phyloP scores from a whole-genome alignment of 2,888 invertebrate genomes.

The Neoscelio sp. region DNA sequence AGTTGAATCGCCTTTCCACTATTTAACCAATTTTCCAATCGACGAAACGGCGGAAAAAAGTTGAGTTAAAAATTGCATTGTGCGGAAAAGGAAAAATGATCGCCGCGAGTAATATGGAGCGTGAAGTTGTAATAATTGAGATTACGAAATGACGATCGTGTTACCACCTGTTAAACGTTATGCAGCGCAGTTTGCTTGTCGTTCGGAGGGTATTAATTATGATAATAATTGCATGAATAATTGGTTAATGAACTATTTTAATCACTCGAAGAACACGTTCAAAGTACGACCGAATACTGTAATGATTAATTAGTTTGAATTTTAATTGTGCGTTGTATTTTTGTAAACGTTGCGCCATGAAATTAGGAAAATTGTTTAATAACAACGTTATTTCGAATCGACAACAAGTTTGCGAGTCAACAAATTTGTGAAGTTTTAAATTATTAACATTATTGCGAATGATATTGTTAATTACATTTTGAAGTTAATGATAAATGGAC shows the following conservation, averaged over 20 bases:
- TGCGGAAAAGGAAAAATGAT: not conserved
- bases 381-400: too few relatives aligned
- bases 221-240: slow-evolving; percentile 45
- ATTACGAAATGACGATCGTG: slow-evolving; percentile 36
- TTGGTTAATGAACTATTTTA: slow-evolving; percentile 39
- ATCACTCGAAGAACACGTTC: slow-evolving; percentile 17
- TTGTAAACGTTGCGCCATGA: not conserved
- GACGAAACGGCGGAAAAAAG: not conserved
- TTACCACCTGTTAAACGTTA: slow-evolving; percentile 37
- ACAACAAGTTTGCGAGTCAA: too few relatives aligned
- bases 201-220: slow-evolving; percentile 22
- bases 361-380: not conserved
- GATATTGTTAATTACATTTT: too few relatives aligned
- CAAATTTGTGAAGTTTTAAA: too few relatives aligned
- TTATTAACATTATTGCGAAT: too few relatives aligned
- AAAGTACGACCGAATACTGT: not conserved
- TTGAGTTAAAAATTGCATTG: not conserved
- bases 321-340: not conserved
- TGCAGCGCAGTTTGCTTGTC: not conserved
- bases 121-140: slow-evolving; percentile 22
- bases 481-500: too few relatives aligned
- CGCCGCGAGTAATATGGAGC: not conserved
- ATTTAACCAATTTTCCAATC: slow-evolving; percentile 6
- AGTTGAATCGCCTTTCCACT: not conserved
- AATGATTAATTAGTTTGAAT: slow-evolving; percentile 9